phyloP scores from a whole-genome alignment of 2,797 vertebrate species.

The Champsocephalus esox region DNA sequence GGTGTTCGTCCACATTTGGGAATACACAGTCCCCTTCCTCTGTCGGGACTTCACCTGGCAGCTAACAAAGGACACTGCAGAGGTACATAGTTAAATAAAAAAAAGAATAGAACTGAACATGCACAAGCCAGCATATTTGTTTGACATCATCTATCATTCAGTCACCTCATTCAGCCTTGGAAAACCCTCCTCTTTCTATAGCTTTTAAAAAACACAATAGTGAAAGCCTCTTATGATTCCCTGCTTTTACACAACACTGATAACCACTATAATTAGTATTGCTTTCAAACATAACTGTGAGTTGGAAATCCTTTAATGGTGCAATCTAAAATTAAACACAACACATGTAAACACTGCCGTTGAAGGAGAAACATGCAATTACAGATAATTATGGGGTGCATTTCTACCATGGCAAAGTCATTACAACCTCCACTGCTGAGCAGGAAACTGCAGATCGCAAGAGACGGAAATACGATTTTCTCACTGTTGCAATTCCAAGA shows the following conservation, averaged over 20 bases:
- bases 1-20: constrained; percentile 71
- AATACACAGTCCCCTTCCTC: constrained; percentile 44
- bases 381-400: constrained; percentile 76
- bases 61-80: constrained; percentile 6
- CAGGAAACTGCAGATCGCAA: constrained; percentile 46
- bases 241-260: constrained; percentile 70
- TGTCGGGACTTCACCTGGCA: constrained; percentile 34
- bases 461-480: constrained; percentile 43
- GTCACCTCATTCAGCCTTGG: constrained; percentile 37
- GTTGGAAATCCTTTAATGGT: constrained; percentile 73
- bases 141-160: constrained; percentile 2
- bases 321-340: constrained; percentile 83
- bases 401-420: constrained; percentile 70
- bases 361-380: constrained; percentile 81
- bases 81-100: background rate
- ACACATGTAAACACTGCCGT: constrained; percentile 79
- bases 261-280: constrained; percentile 81
- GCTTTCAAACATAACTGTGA: constrained; percentile 71
- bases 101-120: constrained; percentile 1
- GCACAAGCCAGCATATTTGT: background rate
- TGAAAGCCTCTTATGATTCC: constrained; percentile 65
- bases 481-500: constrained; percentile 46
- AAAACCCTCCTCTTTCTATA: constrained; percentile 35
- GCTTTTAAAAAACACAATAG: constrained; percentile 51
- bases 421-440: constrained; percentile 56